Percentiles rank a stretch among this genome's conserved stretches.
phyloP scores from a whole-genome alignment of 2,113 vertebrate genomes.

The Calidris pugnax region DNA sequence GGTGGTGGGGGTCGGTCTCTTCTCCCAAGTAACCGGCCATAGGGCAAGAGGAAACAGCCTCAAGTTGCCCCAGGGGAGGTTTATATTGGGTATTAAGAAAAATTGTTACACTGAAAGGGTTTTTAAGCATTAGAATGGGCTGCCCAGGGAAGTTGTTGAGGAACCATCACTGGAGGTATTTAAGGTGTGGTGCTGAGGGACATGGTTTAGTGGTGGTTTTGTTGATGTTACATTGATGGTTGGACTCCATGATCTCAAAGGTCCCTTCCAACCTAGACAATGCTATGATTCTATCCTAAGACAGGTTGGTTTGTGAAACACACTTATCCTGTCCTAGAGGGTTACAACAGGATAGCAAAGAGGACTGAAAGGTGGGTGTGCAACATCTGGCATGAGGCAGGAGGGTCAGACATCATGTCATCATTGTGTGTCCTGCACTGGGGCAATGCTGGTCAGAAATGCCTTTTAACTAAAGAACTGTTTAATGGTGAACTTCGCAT shows the following conservation, averaged over 20 bases:
- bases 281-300: not conserved
- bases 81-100: no score
- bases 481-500: not conserved
- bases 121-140: not conserved
- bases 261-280: not conserved
- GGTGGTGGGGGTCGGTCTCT: no score
- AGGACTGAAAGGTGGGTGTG: not conserved
- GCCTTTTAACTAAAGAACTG: not conserved
- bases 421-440: rapidly evolving
- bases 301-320: not conserved
- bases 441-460: not conserved
- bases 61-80: no score
- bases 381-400: rapidly evolving
- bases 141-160: no score
- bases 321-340: not conserved
- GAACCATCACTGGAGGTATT: no score
- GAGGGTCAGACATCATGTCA: not conserved
- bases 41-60: no score
- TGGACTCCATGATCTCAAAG: not conserved
- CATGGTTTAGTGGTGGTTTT: not conserved
- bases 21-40: no score
- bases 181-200: not conserved
- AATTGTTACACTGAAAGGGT: not conserved
- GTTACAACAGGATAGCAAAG: rapidly evolving
- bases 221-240: not conserved